Conservation (phyloP, 1,140 invertebrate genomes). For the Parasteatoda tepidariorum region DNA sequence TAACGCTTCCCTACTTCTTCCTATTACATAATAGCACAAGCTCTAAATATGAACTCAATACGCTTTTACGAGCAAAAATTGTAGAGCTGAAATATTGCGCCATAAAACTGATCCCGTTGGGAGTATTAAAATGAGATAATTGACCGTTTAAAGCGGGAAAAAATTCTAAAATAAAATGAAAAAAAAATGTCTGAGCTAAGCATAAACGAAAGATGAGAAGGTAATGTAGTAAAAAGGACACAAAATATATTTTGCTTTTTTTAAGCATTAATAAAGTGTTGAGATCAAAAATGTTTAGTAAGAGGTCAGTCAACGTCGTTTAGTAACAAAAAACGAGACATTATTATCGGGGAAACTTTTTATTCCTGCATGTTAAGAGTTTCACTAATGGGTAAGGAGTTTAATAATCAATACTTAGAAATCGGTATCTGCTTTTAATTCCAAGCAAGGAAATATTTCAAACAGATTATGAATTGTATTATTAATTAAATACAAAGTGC, state of each 20-base stretch:
- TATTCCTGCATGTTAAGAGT: too few relatives aligned
- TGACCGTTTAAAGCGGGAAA: constrained; percentile 49
- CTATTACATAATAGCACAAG: constrained; percentile 1
- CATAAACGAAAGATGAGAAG: constrained; percentile 34
- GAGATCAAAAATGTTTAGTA: constrained; percentile 31
- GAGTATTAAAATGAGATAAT: constrained; percentile 58
- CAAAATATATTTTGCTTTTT: constrained; percentile 25
- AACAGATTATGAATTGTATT: too few relatives aligned
- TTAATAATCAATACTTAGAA: too few relatives aligned
- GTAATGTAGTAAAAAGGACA: constrained; percentile 53
- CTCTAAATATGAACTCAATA: neutral
- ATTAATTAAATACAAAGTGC: too few relatives aligned
- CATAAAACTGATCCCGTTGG: constrained; percentile 34
- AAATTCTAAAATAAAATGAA: constrained; percentile 18
- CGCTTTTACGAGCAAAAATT: constrained; percentile 17
- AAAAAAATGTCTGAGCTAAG: constrained; percentile 17
- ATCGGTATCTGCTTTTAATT: too few relatives aligned
- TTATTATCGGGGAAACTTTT: neutral
- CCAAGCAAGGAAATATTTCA: too few relatives aligned
- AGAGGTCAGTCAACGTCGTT: constrained; percentile 21
- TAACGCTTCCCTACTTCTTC: neutral
- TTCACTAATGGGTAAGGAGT: too few relatives aligned
- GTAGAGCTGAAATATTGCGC: constrained; percentile 40
- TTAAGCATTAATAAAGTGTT: constrained; percentile 31
- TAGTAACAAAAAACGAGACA: neutral